Base-by-base conservation (phyloP, 2,888 invertebrate genomes). In the Agrochola lychnidis region DNA sequence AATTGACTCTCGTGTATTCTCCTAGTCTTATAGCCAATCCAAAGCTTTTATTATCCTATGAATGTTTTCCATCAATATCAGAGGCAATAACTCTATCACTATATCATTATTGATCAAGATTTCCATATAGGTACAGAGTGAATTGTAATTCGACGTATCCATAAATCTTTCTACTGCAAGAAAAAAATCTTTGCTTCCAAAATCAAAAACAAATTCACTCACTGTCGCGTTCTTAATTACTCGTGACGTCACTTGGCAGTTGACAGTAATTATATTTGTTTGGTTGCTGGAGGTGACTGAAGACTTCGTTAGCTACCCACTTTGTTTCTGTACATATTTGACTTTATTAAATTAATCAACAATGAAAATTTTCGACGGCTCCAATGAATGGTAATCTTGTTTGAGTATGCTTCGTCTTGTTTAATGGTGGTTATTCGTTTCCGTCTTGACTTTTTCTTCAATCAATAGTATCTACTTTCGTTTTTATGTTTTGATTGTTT, bases 281-380 rank as follows among this genome's bases (percentile, higher is more conserved):
- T 84, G 56, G 69, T 74, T 78, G 59, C 30, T 56, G 14, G 62
- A 85, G 85, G 82, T 81, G 85, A 71, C 79, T 81, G 74, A 84
- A 73, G 70, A 76, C 85, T 79, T 87, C 85, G 87, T 87, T 88
- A 87, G 75, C 75, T 63, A 61, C 70, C n/a, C 76, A 76, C 64
- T 87, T 87, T 87, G 78, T 78, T 67, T 56, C 70, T 61, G 85
- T 87, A 84, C 74, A 88, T 77, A 84, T 87, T 88, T 87, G 77
- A 87, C 79, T 87, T 83, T 70, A 48, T 79, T 77, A 74, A 22
- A 87, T 86, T 87, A 88, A 86, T 81, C 71, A 74, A 81, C 81
- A 76, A 45, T 64, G 84, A 69, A 70, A 25, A 84, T 83, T 88
- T 81, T 79, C 71, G 69, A 62, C 61, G 53, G 25, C 22, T 71